These are phyloP conservation scores for Epizoanthus scotinus DNA, from an alignment of 92 coral and sea anemone species.

Conservation along the genomic window DNA sequence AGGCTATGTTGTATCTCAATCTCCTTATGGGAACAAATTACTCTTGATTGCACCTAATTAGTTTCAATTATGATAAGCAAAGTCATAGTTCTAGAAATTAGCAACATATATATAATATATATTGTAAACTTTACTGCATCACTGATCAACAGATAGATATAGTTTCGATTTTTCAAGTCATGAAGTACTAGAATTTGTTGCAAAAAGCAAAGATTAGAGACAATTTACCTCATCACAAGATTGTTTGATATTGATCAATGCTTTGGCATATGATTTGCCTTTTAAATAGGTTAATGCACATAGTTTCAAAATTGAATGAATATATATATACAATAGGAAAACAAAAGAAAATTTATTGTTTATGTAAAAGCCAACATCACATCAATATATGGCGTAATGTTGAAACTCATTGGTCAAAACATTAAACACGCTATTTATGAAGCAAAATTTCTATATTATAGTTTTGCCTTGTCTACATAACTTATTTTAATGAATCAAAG, in stretches of 20 bases:
- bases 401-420: not conserved
- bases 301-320: not conserved
- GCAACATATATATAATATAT: not conserved
- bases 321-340: not conserved
- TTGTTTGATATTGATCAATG: too few species aligned
- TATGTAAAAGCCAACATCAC: slow-evolving; percentile 3
- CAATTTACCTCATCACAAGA: too few species aligned
- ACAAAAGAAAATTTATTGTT: slow-evolving; percentile 6
- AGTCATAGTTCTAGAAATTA: not conserved
- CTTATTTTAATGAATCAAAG: not conserved
- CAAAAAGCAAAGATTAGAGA: too few species aligned
- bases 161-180: not conserved
- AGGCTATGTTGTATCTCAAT: not conserved
- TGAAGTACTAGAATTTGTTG: too few species aligned
- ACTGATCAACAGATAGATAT: not conserved
- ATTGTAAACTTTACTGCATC: slow-evolving; percentile 19
- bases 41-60: slow-evolving; percentile 22
- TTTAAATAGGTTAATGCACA: too few species aligned
- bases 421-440: not conserved
- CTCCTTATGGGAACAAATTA: not conserved
- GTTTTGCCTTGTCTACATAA: not conserved
- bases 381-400: not conserved
- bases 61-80: slow-evolving; percentile 1
- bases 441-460: not conserved
- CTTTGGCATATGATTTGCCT: too few species aligned